Conservation (phyloP, 2,888 invertebrate species). For the Ditula angustiorana region DNA sequence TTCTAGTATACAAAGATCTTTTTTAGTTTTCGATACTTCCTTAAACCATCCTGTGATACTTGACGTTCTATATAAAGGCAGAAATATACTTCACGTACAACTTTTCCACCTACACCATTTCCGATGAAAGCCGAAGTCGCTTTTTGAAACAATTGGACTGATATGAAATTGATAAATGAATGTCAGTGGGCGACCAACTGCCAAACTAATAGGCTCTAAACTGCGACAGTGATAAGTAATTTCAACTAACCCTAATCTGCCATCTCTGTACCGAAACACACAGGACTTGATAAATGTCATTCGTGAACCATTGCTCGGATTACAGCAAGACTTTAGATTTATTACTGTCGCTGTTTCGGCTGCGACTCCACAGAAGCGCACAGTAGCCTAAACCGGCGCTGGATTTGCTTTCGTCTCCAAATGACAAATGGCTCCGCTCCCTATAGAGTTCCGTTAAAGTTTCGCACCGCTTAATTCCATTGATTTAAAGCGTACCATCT, state of each 20-base stretch:
- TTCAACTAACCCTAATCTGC: constrained; percentile 22
- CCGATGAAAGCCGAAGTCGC: too few relatives aligned
- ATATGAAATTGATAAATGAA: too few relatives aligned
- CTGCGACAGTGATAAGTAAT: neutral
- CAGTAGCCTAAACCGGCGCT: constrained; percentile 41
- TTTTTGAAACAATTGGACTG: too few relatives aligned
- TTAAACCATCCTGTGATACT: too few relatives aligned
- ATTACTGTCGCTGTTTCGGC: constrained; percentile 42
- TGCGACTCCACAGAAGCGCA: constrained; percentile 53
- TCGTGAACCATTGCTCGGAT: constrained; percentile 43
- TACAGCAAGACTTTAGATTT: constrained; percentile 44
- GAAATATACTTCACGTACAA: too few relatives aligned
- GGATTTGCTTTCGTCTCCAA: constrained; percentile 55
- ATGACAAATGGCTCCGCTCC: constrained; percentile 43
- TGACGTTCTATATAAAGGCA: too few relatives aligned
- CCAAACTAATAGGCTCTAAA: neutral
- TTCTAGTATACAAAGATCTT: too few relatives aligned
- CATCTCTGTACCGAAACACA: constrained; percentile 38
- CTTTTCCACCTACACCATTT: too few relatives aligned
- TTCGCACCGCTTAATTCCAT: constrained; percentile 53
- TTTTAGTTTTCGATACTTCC: too few relatives aligned
- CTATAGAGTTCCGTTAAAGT: constrained; percentile 53
- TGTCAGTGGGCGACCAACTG: neutral
- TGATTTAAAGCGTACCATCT: constrained; percentile 52
- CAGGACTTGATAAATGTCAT: constrained; percentile 43